Percentiles rank a stretch among this genome's conserved stretches.
Conservation (phyloP, 1,140 invertebrate genomes). For the Aporrectodea caliginosa region DNA sequence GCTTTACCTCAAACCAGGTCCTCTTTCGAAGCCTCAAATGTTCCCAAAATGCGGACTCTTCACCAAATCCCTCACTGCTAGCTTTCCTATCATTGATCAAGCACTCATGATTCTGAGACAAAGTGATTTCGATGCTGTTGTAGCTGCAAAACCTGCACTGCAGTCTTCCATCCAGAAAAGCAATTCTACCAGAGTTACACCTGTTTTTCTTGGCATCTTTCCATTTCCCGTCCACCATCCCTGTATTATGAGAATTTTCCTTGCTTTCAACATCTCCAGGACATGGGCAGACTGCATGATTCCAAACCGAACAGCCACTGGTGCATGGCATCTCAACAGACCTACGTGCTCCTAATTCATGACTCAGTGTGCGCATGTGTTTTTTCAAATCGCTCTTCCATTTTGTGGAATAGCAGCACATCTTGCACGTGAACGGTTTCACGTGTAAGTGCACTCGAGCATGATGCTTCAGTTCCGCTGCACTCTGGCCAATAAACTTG, state of each 20-base stretch:
- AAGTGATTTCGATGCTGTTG: slow-evolving; percentile 41
- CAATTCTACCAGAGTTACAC: neutral
- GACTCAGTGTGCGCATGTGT: slow-evolving; percentile 49
- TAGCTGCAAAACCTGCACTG: slow-evolving; percentile 47
- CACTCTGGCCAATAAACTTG: slow-evolving; percentile 49
- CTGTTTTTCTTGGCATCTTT: neutral
- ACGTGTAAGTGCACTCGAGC: slow-evolving; percentile 50
- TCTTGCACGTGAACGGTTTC: slow-evolving; percentile 51
- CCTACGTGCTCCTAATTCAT: slow-evolving; percentile 30
- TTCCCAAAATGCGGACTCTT: neutral
- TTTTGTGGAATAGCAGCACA: slow-evolving; percentile 49
- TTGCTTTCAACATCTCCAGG: neutral
- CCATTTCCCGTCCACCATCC: neutral
- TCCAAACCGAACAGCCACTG: neutral
- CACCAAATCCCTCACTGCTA: too few species aligned
- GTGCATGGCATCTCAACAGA: too few species aligned
- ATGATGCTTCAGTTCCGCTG: slow-evolving; percentile 51
- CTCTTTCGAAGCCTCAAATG: neutral
- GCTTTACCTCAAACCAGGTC: too few species aligned
- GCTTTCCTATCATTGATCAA: too few species aligned
- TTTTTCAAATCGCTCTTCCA: slow-evolving; percentile 56
- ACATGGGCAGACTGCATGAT: neutral
- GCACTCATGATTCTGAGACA: slow-evolving; percentile 44
- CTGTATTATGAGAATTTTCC: too few species aligned
- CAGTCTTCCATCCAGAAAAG: slow-evolving; percentile 23